These are phyloP conservation scores for Mizuhopecten yessoensis DNA, from an alignment of 1,140 invertebrate species.

Conservation along the genomic window DNA sequence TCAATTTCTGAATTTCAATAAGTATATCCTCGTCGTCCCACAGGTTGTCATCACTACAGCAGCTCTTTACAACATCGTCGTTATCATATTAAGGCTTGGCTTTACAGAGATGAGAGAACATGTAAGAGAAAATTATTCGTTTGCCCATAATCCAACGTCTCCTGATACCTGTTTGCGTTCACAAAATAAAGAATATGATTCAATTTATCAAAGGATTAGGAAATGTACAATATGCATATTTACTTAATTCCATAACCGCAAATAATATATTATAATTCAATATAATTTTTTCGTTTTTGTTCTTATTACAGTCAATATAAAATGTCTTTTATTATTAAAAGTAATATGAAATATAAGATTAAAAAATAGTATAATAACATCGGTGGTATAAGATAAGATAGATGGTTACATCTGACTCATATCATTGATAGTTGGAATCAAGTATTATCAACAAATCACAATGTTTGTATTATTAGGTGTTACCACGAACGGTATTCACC, in stretches of 20 bases:
- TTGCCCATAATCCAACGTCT: not conserved
- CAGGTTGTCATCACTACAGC: conserved; percentile 65
- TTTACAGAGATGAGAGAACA: conserved; percentile 66
- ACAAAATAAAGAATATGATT: no score
- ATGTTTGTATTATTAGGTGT: conserved; percentile 19
- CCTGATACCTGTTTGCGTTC: not conserved
- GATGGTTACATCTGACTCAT: no score
- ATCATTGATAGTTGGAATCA: not conserved
- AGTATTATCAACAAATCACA: no score
- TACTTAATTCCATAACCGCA: not conserved
- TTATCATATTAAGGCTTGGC: conserved; percentile 62
- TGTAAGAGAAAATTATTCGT: conserved; percentile 57
- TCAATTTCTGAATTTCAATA: no score
- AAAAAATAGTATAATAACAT: no score
- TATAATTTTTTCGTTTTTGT: no score
- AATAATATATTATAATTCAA: not conserved
- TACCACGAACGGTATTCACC: conserved; percentile 61
- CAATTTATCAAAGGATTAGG: no score
- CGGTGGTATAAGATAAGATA: no score
- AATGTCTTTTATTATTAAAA: no score
- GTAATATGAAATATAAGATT: no score
- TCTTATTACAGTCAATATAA: no score
- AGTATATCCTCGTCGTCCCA: no score
- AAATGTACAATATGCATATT: not conserved
- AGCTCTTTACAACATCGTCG: conserved; percentile 65